A percentile compares a stretch with the other conserved stretches of the same genome.
Evolutionary conservation across 2,113 vertebrate genomes (phyloP).

Genomic region (Chloropsis cyanopogon): DNA sequence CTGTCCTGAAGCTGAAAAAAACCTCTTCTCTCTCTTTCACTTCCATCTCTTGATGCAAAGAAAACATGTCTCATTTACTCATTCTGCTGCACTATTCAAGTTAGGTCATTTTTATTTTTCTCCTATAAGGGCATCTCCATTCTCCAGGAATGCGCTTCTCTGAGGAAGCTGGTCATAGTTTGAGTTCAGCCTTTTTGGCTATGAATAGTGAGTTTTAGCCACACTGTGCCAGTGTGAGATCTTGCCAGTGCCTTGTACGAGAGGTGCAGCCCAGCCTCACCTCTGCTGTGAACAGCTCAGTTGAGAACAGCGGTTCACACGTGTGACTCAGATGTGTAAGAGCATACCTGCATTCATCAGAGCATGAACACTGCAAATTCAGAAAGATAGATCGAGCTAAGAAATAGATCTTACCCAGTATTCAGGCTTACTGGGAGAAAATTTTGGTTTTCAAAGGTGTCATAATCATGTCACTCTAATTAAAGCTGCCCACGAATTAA

Average conservation of each 20-base stretch:
- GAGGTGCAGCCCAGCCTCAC: neutral
- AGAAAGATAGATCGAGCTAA: neutral
- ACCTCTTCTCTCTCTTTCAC: neutral
- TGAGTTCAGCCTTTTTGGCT: neutral
- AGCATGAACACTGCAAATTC: neutral
- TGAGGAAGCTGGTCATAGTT: neutral
- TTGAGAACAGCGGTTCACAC: neutral
- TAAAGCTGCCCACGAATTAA: neutral
- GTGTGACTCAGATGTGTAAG: neutral
- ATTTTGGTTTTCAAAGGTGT: neutral
- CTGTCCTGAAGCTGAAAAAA: conserved; percentile 11
- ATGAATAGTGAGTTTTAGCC: neutral
- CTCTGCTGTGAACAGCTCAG: neutral
- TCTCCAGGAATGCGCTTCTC: neutral
- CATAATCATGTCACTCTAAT: neutral
- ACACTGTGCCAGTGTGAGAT: neutral
- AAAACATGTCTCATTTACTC: neutral
- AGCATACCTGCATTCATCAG: neutral
- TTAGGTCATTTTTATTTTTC: neutral
- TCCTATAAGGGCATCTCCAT: neutral
- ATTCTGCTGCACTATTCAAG: neutral
- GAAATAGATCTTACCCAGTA: neutral
- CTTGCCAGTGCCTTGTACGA: neutral
- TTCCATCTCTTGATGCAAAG: neutral
- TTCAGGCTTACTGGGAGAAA: neutral